phyloP scores from a whole-genome alignment of 1,140 invertebrate genomes.

The Tetragnatha versicolor region DNA sequence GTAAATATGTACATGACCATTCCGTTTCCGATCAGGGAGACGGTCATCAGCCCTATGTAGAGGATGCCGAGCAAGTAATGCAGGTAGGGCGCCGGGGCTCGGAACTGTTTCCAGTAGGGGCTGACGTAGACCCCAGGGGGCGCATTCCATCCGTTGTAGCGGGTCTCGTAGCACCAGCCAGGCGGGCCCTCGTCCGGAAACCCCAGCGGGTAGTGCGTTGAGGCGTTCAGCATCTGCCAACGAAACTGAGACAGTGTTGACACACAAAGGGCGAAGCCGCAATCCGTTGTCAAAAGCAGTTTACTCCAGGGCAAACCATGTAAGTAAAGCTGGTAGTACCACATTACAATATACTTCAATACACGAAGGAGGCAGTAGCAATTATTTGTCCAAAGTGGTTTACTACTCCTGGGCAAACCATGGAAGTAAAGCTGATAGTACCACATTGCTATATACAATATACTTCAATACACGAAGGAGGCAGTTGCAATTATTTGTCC shows the following conservation, averaged over 20 bases:
- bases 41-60: conserved; percentile 60
- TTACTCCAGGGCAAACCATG: no score
- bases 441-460: no score
- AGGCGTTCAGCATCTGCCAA: neutral
- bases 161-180: conserved; percentile 39
- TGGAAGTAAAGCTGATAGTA: no score
- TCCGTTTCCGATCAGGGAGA: conserved; percentile 62
- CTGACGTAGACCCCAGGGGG: conserved; percentile 31
- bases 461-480: no score
- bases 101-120: conserved; percentile 54
- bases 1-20: conserved; percentile 64
- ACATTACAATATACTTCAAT: no score
- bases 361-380: no score
- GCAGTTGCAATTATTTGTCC: no score
- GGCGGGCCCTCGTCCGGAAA: conserved; percentile 32
- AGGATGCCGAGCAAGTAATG: conserved; percentile 61
- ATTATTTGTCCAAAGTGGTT: no score
- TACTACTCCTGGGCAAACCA: no score
- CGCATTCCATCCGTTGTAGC: conserved; percentile 42
- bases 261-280: no score
- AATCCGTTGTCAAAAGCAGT: no score
- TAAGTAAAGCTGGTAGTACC: no score
- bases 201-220: neutral
- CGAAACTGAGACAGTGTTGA: neutral
- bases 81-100: conserved; percentile 43